These are phyloP conservation scores for Rhyacichthys aspro DNA, from an alignment of 2,797 vertebrate genomes.

Conservation along the genomic window DNA sequence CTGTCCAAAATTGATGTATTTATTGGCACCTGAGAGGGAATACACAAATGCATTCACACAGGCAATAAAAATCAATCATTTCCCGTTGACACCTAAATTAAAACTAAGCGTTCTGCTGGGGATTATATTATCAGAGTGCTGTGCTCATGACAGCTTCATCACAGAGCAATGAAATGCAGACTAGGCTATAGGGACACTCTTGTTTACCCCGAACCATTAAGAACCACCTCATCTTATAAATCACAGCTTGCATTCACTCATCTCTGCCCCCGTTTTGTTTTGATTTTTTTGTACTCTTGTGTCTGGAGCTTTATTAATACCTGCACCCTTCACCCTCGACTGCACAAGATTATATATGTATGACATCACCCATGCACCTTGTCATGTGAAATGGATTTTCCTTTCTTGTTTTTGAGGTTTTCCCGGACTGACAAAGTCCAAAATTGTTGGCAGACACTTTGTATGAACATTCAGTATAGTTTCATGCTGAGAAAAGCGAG, in stretches of 20 bases:
- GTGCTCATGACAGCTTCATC: slow-evolving; percentile 76
- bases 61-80: slow-evolving; percentile 73
- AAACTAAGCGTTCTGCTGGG: slow-evolving; percentile 68
- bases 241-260: slow-evolving; percentile 59
- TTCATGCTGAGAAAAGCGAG: slow-evolving; percentile 6
- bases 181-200: slow-evolving; percentile 67
- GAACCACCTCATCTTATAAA: slow-evolving; percentile 63
- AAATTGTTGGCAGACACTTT: slow-evolving; percentile 31
- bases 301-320: slow-evolving; percentile 72
- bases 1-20: slow-evolving; percentile 32
- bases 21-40: slow-evolving; percentile 22
- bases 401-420: slow-evolving; percentile 58
- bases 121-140: slow-evolving; percentile 62
- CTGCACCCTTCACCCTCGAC: slow-evolving; percentile 70
- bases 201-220: slow-evolving; percentile 72
- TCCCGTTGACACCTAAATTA: slow-evolving; percentile 75
- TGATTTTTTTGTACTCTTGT: slow-evolving; percentile 27
- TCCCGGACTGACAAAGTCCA: slow-evolving; percentile 32
- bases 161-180: slow-evolving; percentile 71
- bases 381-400: slow-evolving; percentile 64
- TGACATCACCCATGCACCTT: slow-evolving; percentile 59
- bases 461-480: slow-evolving; percentile 22
- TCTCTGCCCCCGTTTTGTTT: slow-evolving; percentile 13
- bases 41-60: slow-evolving; percentile 20
- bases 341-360: slow-evolving; percentile 60